Percentiles rank a stretch among this genome's conserved stretches.
Evolutionary conservation across 2,888 invertebrate species (phyloP).

Genomic region (Tyria jacobaeae): DNA sequence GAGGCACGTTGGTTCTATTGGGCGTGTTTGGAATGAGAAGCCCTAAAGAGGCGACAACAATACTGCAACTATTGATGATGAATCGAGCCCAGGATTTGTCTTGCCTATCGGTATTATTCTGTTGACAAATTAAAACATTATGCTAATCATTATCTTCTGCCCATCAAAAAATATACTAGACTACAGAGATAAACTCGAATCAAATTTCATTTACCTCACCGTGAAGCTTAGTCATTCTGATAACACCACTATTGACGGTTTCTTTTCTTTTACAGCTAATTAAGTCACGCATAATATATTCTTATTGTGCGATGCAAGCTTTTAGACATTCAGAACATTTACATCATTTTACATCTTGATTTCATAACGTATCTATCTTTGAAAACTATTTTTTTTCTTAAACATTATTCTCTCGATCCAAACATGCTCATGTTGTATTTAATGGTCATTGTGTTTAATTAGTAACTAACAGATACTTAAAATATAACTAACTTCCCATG

Average conservation of each 20-base stretch:
- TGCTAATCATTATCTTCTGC: neutral
- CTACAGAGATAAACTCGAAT: neutral
- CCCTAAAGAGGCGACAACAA: conserved; percentile 10
- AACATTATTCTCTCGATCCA: conserved; percentile 44
- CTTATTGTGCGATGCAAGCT: neutral
- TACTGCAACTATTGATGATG: neutral
- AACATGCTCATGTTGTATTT: conserved; percentile 50
- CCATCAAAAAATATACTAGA: neutral
- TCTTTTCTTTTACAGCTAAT: neutral
- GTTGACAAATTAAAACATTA: too few relatives aligned
- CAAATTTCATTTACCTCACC: neutral
- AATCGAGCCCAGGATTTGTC: neutral
- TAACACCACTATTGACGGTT: neutral
- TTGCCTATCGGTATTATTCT: neutral
- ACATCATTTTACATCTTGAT: neutral
- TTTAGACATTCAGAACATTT: conserved; percentile 4
- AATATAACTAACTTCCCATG: conserved; percentile 17
- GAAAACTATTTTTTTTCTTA: conserved; percentile 16
- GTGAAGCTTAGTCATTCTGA: neutral
- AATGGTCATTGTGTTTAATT: conserved; percentile 35
- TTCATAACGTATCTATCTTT: conserved; percentile 3
- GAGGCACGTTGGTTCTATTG: conserved; percentile 41
- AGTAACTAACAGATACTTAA: conserved; percentile 32
- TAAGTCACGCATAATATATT: neutral
- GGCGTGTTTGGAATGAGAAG: conserved; percentile 52